Conservation (phyloP, 2,113 vertebrate species). For the Leptocoma aspasia region DNA sequence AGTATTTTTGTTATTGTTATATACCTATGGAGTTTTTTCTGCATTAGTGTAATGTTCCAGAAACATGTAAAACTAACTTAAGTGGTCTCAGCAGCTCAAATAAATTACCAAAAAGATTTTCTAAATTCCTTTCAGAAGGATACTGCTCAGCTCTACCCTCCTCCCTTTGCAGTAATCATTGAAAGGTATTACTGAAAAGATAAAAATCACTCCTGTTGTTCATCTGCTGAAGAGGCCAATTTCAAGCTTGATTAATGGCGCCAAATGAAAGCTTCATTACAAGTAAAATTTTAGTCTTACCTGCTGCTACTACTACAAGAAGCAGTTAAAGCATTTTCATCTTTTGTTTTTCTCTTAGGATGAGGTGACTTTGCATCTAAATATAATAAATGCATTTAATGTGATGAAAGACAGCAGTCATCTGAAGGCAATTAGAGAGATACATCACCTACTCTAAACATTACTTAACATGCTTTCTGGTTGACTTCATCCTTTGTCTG, state of each 20-base stretch:
- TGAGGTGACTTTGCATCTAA: background rate
- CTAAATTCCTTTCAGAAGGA: slow-evolving; percentile 12
- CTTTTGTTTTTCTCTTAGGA: background rate
- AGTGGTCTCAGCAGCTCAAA: background rate
- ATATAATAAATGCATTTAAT: background rate
- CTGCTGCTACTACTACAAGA: background rate
- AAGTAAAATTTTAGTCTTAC: background rate
- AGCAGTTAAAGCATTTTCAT: background rate
- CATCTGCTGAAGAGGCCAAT: background rate
- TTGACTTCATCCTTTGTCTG: background rate
- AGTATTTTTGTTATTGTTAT: background rate
- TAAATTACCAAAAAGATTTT: slow-evolving; percentile 14
- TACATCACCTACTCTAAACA: background rate
- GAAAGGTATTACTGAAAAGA: slow-evolving; percentile 1
- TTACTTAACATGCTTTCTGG: background rate
- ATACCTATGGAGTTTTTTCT: background rate
- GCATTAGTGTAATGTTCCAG: background rate
- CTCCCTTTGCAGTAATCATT: background rate
- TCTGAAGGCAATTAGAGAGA: background rate
- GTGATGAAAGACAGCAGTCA: background rate
- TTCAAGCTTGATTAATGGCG: background rate
- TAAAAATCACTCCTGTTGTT: background rate
- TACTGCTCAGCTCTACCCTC: background rate
- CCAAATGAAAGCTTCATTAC: background rate
- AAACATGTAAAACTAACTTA: background rate